phyloP scores from a whole-genome alignment of 2,888 invertebrate species.

The Cosmia trapezina region DNA sequence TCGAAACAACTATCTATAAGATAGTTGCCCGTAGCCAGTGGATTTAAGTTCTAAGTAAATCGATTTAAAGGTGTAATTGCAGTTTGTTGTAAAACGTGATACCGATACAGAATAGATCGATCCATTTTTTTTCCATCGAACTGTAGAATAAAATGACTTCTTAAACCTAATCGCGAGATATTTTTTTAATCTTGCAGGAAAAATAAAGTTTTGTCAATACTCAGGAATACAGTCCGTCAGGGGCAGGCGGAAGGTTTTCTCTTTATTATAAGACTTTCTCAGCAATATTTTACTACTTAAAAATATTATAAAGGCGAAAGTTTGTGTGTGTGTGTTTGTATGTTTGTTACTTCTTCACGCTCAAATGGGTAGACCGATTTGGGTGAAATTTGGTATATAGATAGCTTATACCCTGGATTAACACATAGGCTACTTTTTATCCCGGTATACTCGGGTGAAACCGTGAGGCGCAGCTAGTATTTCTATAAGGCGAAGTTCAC shows the following conservation, averaged over 20 bases:
- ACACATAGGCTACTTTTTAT: too few species aligned
- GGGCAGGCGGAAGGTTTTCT: background rate
- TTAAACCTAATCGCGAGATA: background rate
- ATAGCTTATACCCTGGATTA: too few species aligned
- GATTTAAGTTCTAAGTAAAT: slow-evolving; percentile 43
- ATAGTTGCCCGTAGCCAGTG: too few species aligned
- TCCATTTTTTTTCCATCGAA: background rate
- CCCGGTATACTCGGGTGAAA: too few species aligned
- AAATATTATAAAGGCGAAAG: too few species aligned
- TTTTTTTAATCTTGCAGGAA: background rate
- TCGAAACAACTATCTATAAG: slow-evolving; percentile 30
- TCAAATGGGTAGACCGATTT: too few species aligned
- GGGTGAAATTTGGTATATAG: too few species aligned
- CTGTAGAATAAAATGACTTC: background rate
- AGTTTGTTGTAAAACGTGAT: slow-evolving; percentile 6
- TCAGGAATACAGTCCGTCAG: background rate
- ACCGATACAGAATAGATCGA: background rate
- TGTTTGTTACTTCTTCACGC: too few species aligned
- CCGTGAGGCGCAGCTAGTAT: too few species aligned
- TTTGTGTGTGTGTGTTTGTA: too few species aligned
- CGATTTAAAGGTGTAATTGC: slow-evolving; percentile 48
- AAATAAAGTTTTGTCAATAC: background rate
- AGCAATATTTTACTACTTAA: background rate
- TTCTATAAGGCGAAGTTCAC: background rate
- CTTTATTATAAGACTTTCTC: accelerated